Evolutionary conservation across 2,888 invertebrate species (phyloP), one percentile per base, ranked within the genome.

Genomic region (Aleiodes alternator): DNA sequence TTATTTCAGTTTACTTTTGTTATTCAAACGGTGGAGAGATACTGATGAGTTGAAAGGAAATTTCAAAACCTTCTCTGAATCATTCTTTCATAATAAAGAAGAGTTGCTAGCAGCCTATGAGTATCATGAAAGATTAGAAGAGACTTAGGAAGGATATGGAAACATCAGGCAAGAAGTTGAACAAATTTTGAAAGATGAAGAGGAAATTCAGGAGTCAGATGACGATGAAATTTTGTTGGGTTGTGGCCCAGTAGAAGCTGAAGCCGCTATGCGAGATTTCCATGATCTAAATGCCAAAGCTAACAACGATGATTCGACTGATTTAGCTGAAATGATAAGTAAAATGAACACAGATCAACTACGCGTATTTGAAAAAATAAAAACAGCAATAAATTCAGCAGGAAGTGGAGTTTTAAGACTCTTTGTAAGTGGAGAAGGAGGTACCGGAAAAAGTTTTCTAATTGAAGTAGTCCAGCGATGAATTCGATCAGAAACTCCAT

Each of bases 261-360:
- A 69, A 34, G 55, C 23, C 12, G 74, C 57, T 57, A 61, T 57
- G 72, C 12, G 48, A 59, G 69, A 74, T 31, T 59, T 59, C 31
- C 29, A 59, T 43, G 74, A 69, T 4, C 48, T 66, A 3, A 16
- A 66, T 38, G 57, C 69, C 14, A 51, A 31, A 11, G 16, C 4
- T 9, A 29, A 51, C n/a, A 12, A 23, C 1, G 23, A 69, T 50
- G 61, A 69, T 11, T 69, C 51, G 2, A 11, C 9, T 34, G 29
- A 70, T 14, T 68, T 75, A 53, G 9, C 79, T 12, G 73, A 69
- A 78, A 29, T 59, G 59, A 59, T 34, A 8, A 31, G 11, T 14
- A 16, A 50, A 77, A 12, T 85, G 29, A 84, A 85, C 78, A 38
- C 23, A 1, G 85, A 84, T 76, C 84, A 84, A 80, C 80, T 80